Evolutionary conservation across 2,797 vertebrate genomes (phyloP), one percentile per base, ranked within the genome.

Genomic region (Cirrhinus molitorella): DNA sequence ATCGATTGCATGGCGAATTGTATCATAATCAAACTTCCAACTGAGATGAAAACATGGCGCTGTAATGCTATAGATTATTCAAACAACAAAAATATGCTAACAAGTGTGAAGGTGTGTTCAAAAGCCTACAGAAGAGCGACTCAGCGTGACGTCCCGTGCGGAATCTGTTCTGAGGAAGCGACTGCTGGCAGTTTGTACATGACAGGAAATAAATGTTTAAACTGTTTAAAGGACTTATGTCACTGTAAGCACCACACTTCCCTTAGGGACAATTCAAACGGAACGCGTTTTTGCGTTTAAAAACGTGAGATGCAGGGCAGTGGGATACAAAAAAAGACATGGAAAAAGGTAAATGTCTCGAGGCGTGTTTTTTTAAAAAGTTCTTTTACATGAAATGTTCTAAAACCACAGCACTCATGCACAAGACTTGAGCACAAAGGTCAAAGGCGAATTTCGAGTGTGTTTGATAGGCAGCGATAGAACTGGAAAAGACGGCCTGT

Each of bases 1-100:
- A 53, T 55, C 14, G 66, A 75, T 57, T 43, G 47, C 31, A 66
- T 16, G 2, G 13, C 53, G 61, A 72, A 51, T 49, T 37, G 43
- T 3, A 49, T 72, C 55, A 63, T 74, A 55, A 82, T 74, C 80
- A 74, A 80, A 83, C 67, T 66, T 71, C 63, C 77, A 72, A 63
- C 68, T 14, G 55, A 80, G 81, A 86, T 79, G 71, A 80, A 79
- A 47, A 57, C 70, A 53, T 80, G 66, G 43, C 7, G 12, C 43
- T 37, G 23, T 51, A 67, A 25, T 21, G 9, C 31, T 53, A 45
- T 83, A 10, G 17, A 74, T 75, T 83, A 75, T 28, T 75, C 47
- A 75, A 65, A 83, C 31, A 9, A 10, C 37, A 82, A 55, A 51
- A 28, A 53, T 25, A 66, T 66, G 47, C 59, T 37, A 63, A 81